phyloP scores from a whole-genome alignment of 2,113 vertebrate genomes.

The Cromileptes altivelis region DNA sequence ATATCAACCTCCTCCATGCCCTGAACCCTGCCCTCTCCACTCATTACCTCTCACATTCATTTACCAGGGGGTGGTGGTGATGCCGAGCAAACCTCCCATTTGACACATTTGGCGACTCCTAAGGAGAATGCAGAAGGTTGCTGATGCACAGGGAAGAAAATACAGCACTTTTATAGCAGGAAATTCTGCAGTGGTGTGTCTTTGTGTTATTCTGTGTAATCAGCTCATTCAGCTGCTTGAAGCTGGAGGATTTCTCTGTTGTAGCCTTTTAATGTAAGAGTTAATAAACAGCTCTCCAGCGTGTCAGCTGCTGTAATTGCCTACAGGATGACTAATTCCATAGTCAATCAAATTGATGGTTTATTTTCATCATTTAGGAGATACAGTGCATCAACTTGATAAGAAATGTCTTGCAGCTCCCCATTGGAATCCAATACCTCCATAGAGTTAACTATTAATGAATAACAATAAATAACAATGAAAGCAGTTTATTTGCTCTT shows the following conservation, averaged over 20 bases:
- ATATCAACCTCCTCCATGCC: constrained; percentile 70
- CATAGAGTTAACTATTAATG: constrained; percentile 66
- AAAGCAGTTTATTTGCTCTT: constrained; percentile 35
- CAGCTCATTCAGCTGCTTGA: constrained; percentile 46
- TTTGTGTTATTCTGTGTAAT: constrained; percentile 41
- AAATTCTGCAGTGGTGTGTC: constrained; percentile 17
- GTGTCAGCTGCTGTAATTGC: constrained; percentile 66
- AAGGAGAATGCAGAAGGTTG: constrained; percentile 26
- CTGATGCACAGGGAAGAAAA: constrained; percentile 32
- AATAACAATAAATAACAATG: constrained; percentile 54
- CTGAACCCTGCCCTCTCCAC: constrained; percentile 69
- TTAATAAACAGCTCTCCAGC: constrained; percentile 59
- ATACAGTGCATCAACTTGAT: constrained; percentile 46
- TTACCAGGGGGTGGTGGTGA: constrained; percentile 53
- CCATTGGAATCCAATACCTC: constrained; percentile 50
- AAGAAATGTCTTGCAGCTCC: constrained; percentile 28
- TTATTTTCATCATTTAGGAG: constrained; percentile 59
- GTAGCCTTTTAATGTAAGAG: constrained; percentile 60
- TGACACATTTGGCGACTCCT: constrained; percentile 33
- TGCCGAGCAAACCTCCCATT: constrained; percentile 41
- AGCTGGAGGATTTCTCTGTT: constrained; percentile 40
- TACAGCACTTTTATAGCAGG: constrained; percentile 22
- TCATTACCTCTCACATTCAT: constrained; percentile 77
- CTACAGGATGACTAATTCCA: constrained; percentile 66
- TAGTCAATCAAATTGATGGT: constrained; percentile 68